Conservation (phyloP, 2,113 vertebrate species). For the Lamprologus callipterus region DNA sequence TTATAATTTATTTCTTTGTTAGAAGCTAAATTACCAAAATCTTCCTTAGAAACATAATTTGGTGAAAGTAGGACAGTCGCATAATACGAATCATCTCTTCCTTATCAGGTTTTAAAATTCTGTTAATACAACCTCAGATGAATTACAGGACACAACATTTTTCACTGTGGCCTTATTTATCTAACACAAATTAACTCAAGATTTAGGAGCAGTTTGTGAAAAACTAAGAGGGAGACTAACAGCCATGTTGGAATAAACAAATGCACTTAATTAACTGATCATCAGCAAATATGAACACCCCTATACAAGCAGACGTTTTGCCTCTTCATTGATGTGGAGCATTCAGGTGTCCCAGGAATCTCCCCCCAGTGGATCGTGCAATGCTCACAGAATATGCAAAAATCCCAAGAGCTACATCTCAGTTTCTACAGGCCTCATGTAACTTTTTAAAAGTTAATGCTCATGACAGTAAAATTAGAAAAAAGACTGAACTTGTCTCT, state of each 20-base stretch:
- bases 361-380: background rate
- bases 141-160: background rate
- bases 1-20: background rate
- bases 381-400: background rate
- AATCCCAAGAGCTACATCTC: background rate
- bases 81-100: background rate
- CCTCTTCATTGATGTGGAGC: background rate
- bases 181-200: background rate
- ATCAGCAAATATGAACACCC: background rate
- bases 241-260: background rate
- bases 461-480: background rate
- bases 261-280: background rate
- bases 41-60: background rate
- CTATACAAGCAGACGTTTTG: background rate
- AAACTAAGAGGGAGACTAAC: background rate
- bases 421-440: background rate
- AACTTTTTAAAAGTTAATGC: background rate
- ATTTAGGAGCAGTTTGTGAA: background rate
- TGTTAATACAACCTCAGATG: background rate
- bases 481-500: background rate
- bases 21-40: background rate
- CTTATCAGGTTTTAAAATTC: background rate
- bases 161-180: background rate
- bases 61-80: background rate
- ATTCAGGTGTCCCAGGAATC: background rate